Evolutionary conservation across 2,888 invertebrate species (phyloP), one percentile per base, ranked within the genome.

Genomic region (Orthosia gracilis): DNA sequence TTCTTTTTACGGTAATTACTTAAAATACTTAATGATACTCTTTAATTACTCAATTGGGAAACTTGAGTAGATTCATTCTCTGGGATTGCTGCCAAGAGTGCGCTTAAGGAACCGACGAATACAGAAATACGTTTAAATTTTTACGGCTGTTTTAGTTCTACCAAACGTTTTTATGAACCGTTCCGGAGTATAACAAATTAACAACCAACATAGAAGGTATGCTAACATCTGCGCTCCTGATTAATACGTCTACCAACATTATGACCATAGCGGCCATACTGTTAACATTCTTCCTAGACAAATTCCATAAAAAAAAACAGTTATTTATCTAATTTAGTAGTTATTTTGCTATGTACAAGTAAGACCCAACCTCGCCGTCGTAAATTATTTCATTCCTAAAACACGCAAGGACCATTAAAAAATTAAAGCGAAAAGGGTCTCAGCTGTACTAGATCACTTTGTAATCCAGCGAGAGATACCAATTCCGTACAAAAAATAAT

Each of bases 401-500:
- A 73, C 50, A 80, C 57, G 64, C 45, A 21, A 69, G 40, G 31
- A 12, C 47, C 54, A 55, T 69, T 69, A 63, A 83, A 79, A 80
- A 79, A 57, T 49, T n/a, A 52, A 76, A 75, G 58, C 76, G 58
- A 76, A 62, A 81, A 75, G 76, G 82, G 70, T 71, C 76, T 55
- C 83, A 73, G 50, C 58, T 58, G 61, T 52, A 71, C 65, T 81
- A 81, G 64, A 84, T 81, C 82, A 75, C 40, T 64, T 58, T 11
- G 40, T 85, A 83, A 85, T 82, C 87, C 83, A 73, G 17, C 52
- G 31, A 69, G 70, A 69, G 83, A 78, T 75, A 73, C 69, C 47
- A 71, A 85, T 83, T 80, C 71, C 12, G 58, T 61, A 52, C 73
- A 75, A 76, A 83, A 85, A 85, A 72, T 83, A 83, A 85, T 80